Conservation (phyloP, 2,888 invertebrate species). For the Acleris emargana region DNA sequence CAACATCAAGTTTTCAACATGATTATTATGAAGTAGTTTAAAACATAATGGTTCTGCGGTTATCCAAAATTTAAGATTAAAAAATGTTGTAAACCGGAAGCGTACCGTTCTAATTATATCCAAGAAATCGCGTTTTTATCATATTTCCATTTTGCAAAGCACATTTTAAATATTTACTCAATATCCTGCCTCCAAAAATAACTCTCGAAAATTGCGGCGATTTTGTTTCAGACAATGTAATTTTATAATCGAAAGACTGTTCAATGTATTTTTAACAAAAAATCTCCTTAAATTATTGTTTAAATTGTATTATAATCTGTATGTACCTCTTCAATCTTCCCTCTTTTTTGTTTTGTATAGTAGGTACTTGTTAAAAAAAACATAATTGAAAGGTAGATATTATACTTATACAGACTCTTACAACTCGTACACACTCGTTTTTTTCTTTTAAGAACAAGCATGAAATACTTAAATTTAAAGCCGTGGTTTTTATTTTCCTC, state of each 20-base stretch:
- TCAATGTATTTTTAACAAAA: conserved; percentile 18
- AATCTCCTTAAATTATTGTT: conserved; percentile 2
- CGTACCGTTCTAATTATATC: neutral
- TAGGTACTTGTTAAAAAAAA: too few species aligned
- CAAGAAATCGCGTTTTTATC: neutral
- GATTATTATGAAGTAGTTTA: too few species aligned
- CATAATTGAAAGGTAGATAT: too few species aligned
- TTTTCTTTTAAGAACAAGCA: too few species aligned
- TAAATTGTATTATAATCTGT: neutral
- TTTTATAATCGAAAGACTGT: conserved; percentile 14
- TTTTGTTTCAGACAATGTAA: conserved; percentile 5
- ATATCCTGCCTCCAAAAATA: conserved; percentile 26
- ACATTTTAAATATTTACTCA: conserved; percentile 30
- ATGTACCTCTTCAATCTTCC: neutral
- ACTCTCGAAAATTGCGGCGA: conserved; percentile 10
- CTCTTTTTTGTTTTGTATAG: neutral
- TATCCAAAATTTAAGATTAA: too few species aligned
- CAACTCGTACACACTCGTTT: too few species aligned
- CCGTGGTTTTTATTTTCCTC: too few species aligned
- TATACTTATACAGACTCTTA: too few species aligned
- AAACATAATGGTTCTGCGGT: too few species aligned
- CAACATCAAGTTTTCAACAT: too few species aligned
- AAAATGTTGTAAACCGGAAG: too few species aligned
- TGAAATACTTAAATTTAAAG: too few species aligned
- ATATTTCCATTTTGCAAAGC: conserved; percentile 4